Base-by-base conservation (phyloP, 2,888 invertebrate genomes). In the Microctonus aethiopoides region DNA sequence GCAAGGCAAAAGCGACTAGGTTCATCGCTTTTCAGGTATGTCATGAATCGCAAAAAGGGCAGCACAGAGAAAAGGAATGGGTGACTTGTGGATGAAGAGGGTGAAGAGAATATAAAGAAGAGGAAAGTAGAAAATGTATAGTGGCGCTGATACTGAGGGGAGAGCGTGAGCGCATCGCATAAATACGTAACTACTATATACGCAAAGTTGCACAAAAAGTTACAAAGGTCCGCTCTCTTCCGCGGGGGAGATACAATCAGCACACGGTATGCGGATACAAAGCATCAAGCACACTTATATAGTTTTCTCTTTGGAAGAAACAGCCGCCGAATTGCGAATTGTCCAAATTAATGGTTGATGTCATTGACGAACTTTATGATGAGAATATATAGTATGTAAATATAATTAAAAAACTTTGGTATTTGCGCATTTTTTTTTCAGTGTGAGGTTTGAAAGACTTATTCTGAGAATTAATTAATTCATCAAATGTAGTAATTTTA, bases 191-290 rank as follows among this genome's bases (percentile, higher is more conserved):
- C 78, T 80, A 7, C 16, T 46, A 46, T 46, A 46, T 46, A 46
- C 16, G 7, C 7, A 29, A 78, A 65, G 67, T 79, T 76, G 79
- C 80, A 77, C 79, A 84, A 83, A 84, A 84, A 82, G 77, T 77
- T 78, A 83, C 81, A 83, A 84, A 84, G 83, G 81, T 74, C 81
- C 79, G 78, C 82, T 79, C 80, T 80, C 78, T 78, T 80, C 36
- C 39, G 29, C 16, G 57, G 32, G 77, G 79, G 77, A 83, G 85
- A 85, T 84, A 85, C 84, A 82, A 85, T 86, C 84, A 46, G 16
- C 16, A 84, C 78, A 79, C 79, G 81, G 83, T 81, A 81, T 83
- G 83, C 84, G 84, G 84, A 85, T 84, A 82, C 83, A 81, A 80
- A 7, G 84, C 81, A 84, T 84, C n/a, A n/a, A n/a, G 82, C 83